Conservation (phyloP, 2,888 invertebrate genomes). For the Sphecodes monilicornis region DNA sequence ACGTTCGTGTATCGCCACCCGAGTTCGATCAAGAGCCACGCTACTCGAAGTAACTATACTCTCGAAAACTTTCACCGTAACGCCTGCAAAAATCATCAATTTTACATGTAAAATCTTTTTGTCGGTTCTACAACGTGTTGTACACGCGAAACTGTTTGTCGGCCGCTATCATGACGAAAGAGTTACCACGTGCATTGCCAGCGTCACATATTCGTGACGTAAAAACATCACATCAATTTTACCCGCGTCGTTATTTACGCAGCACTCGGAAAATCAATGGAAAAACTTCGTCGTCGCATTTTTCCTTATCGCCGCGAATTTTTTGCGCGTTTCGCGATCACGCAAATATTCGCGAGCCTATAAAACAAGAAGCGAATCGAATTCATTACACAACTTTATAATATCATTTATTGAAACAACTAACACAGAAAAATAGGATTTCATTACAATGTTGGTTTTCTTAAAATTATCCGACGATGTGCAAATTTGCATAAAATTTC, state of each 20-base stretch:
- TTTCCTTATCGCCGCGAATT: not conserved
- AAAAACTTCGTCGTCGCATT: not conserved
- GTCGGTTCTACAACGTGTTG: not conserved
- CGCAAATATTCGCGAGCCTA: no score
- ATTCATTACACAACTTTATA: not conserved
- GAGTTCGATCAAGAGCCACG: not conserved
- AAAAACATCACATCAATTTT: not conserved
- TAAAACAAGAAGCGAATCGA: not conserved
- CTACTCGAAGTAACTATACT: not conserved
- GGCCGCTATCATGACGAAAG: not conserved
- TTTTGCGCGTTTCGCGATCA: not conserved
- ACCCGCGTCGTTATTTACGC: not conserved
- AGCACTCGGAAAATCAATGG: constrained; percentile 2
- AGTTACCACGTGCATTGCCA: not conserved
- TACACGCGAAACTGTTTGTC: not conserved
- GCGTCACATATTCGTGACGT: not conserved
- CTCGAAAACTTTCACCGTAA: not conserved
- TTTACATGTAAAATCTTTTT: not conserved
- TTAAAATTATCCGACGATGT: not conserved
- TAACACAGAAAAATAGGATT: not conserved
- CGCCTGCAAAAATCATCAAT: not conserved
- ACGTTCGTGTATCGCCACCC: not conserved
- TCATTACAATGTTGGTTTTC: not conserved
- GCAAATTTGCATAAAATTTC: not conserved
- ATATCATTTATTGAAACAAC: not conserved